A percentile compares a stretch with the other conserved stretches of the same genome.
Conservation (phyloP, 2,888 invertebrate species). For the Lasioglossum calceatum region DNA sequence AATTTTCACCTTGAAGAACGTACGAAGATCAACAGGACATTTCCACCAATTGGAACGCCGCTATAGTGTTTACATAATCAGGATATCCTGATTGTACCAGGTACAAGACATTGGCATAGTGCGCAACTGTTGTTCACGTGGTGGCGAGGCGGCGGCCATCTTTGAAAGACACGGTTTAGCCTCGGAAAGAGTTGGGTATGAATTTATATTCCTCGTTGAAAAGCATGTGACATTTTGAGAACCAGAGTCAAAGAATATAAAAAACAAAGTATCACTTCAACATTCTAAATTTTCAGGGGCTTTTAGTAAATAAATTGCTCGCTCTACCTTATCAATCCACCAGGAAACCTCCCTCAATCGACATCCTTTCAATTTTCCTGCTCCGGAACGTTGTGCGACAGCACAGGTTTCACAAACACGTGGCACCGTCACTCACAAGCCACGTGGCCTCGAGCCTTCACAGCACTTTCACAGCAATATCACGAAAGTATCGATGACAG, state of each 20-base stretch:
- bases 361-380: background rate
- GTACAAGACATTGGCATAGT: background rate
- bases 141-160: background rate
- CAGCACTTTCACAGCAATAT: background rate
- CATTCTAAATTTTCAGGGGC: background rate
- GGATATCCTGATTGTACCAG: background rate
- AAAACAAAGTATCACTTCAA: background rate
- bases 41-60: background rate
- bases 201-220: background rate
- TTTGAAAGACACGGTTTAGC: background rate
- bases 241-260: background rate
- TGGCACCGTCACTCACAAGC: background rate
- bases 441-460: background rate
- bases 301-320: background rate
- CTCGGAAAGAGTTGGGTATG: background rate
- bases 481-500: background rate
- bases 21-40: background rate
- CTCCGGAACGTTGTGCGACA: background rate
- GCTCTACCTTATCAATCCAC: background rate
- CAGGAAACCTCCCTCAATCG: background rate
- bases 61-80: background rate
- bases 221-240: background rate
- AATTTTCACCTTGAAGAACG: background rate
- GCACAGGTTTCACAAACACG: background rate
- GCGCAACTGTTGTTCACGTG: slow-evolving; percentile 9